Evolutionary conservation across 2,797 vertebrate species (phyloP), one percentile per base, ranked within the genome.

Genomic region (Catostomus latipinnis): DNA sequence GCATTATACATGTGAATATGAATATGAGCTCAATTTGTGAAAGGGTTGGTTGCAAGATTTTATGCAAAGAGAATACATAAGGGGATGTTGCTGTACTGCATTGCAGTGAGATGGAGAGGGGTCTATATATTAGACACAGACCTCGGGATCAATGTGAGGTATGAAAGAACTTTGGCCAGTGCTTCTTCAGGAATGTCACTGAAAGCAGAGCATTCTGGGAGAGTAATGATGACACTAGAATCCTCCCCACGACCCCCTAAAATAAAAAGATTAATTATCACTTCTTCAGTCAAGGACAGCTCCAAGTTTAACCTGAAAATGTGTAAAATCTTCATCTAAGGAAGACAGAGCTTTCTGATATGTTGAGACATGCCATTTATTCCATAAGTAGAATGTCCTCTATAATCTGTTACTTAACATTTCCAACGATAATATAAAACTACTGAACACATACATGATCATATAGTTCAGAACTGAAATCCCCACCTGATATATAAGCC

Each of bases 401-500:
- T 56, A 2, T 14, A 6, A 56, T n/a, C 7, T 56, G 54, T 14
- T 16, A 57, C 1, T 69, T n/a, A 14, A 71, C 4, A 0, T 50
- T 16, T 61, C 16, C 46, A 73, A 34, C 2, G 34, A 34, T 34
- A 34, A 34, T 34, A 34, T 3, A 56, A 66, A 66, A 12, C 34
- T 6, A 43, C 9, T 6, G 10, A 63, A 62, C 72, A 45, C 43
- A 76, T 34, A 34, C 34, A 46, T 14, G 61, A 62, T 11, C 13
- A 65, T 13, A 65, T 46, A 13, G 12, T 34, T 65, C 13, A 10
- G 11, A 73, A 48, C 13, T n/a, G 4, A 34, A 71, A 34, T 48
- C 46, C 95, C 95, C 90, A 99, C 98, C 98, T 90, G 98, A 98
- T 62, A 98, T 91, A 89, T 96, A 99, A 0, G 96, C 97, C 72